Conservation (phyloP, 2,797 vertebrate genomes). For the Tenualosa thibaudeaui region DNA sequence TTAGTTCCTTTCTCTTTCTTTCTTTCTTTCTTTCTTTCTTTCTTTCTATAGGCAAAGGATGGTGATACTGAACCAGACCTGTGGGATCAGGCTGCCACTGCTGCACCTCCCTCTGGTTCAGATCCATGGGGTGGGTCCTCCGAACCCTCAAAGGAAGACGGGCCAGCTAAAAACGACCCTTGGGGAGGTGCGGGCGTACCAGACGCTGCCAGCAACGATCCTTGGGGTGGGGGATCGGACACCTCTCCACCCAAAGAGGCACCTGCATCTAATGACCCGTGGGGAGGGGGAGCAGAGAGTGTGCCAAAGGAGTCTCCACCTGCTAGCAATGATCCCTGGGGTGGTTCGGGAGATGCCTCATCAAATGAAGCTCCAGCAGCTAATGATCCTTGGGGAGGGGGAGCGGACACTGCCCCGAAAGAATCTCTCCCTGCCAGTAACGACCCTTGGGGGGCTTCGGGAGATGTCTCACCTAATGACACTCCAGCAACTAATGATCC, state of each 20-base stretch:
- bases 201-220: constrained; percentile 43
- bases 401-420: constrained; percentile 3
- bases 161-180: constrained; percentile 25
- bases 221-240: constrained; percentile 55
- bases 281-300: constrained; percentile 40
- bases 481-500: constrained; percentile 35
- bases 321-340: constrained; percentile 46
- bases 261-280: constrained; percentile 41
- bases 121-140: constrained; percentile 58
- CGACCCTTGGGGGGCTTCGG: constrained; percentile 45
- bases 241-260: constrained; percentile 14
- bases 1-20: neutral
- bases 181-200: constrained; percentile 43
- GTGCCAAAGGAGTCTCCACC: constrained; percentile 34
- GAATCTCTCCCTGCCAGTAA: constrained; percentile 7
- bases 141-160: constrained; percentile 53
- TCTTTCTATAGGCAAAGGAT: constrained; percentile 40
- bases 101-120: constrained; percentile 32
- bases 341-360: constrained; percentile 22
- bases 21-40: neutral
- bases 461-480: constrained; percentile 31
- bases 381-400: constrained; percentile 51
- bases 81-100: constrained; percentile 53
- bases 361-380: constrained; percentile 31
- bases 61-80: constrained; percentile 51